Evolutionary conservation across 2,888 invertebrate genomes (phyloP).

Genomic region (Proisotoma minuta): DNA sequence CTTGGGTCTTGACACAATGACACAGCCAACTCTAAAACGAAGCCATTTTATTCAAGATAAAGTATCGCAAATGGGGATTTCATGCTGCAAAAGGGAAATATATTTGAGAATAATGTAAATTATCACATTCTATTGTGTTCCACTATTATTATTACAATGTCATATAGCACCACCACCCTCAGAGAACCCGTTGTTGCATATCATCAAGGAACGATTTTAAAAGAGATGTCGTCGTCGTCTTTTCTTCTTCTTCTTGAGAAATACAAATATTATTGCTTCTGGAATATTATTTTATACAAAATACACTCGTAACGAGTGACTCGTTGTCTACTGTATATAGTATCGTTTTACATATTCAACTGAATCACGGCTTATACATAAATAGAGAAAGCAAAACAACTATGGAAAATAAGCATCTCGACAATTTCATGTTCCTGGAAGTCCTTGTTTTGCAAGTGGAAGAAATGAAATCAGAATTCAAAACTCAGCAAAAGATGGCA

Average conservation of each 20-base stretch:
- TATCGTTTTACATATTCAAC: too few relatives aligned
- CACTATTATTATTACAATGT: background rate
- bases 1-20: background rate
- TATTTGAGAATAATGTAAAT: constrained; percentile 14
- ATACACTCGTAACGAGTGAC: too few relatives aligned
- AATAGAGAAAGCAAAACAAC: too few relatives aligned
- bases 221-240: too few relatives aligned
- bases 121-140: constrained; percentile 1
- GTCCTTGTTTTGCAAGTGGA: background rate
- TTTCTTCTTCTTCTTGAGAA: too few relatives aligned
- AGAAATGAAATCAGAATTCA: background rate
- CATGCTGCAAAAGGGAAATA: background rate
- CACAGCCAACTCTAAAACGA: background rate
- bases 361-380: too few relatives aligned
- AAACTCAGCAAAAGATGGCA: background rate
- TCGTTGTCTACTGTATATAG: too few relatives aligned
- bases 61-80: constrained; percentile 2
- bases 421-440: background rate
- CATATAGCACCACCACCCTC: background rate
- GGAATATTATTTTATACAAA: too few relatives aligned
- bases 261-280: too few relatives aligned
- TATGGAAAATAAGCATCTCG: too few relatives aligned
- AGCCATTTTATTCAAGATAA: constrained; percentile 2
- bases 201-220: background rate
- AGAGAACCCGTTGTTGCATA: background rate